Conservation (phyloP, 2,888 invertebrate genomes). For the Meliscaeva auricollis region DNA sequence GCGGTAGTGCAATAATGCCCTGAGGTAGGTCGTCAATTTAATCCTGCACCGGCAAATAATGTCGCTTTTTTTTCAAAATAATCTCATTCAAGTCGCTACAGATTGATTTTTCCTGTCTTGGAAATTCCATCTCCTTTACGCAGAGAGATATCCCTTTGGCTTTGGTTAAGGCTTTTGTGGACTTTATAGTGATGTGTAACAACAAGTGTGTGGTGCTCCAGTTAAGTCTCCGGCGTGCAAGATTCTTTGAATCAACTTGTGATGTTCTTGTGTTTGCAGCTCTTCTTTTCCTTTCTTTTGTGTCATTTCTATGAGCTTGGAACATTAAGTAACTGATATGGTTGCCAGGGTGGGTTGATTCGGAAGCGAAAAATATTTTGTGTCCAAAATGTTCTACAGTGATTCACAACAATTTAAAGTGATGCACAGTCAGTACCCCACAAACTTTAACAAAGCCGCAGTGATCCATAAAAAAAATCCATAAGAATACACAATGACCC, state of each 20-base stretch:
- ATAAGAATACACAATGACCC: too few species aligned
- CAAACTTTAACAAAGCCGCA: too few species aligned
- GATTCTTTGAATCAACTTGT: slow-evolving; percentile 60
- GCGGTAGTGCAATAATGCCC: slow-evolving; percentile 53
- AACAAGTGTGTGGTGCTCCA: slow-evolving; percentile 67
- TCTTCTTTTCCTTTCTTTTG: slow-evolving; percentile 3
- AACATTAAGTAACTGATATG: not conserved
- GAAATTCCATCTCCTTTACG: slow-evolving; percentile 20
- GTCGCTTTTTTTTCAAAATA: slow-evolving; percentile 76
- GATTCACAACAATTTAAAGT: too few species aligned
- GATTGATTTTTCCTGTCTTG: slow-evolving; percentile 64
- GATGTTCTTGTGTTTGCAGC: slow-evolving; percentile 28
- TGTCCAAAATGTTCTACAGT: too few species aligned
- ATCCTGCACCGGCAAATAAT: slow-evolving; percentile 77
- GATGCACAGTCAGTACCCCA: too few species aligned
- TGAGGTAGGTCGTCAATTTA: slow-evolving; percentile 79
- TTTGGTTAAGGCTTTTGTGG: not conserved
- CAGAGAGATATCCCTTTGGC: slow-evolving; percentile 17
- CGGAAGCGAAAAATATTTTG: too few species aligned
- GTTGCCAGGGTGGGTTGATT: slow-evolving; percentile 34
- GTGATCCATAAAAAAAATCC: too few species aligned
- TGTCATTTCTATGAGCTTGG: slow-evolving; percentile 10
- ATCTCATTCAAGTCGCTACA: slow-evolving; percentile 69
- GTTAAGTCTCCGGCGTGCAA: slow-evolving; percentile 64
- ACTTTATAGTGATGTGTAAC: slow-evolving; percentile 22